phyloP scores from a whole-genome alignment of 1,140 invertebrate genomes.

The Lordiphosa collinella region DNA sequence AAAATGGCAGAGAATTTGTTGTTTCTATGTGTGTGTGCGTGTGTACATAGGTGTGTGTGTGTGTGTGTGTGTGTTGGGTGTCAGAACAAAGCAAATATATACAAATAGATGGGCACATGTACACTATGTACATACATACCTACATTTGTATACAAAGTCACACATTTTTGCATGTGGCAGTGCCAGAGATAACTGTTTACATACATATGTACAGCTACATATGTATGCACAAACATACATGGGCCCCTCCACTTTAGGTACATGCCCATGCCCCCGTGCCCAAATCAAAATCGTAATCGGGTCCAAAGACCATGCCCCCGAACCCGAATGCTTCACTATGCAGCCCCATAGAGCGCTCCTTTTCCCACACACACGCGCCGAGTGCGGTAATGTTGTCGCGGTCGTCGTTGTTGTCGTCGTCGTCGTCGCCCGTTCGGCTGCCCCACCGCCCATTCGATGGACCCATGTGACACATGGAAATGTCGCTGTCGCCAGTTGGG shows the following conservation, averaged over 20 bases:
- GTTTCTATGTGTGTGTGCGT: not conserved
- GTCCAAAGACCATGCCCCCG: not conserved
- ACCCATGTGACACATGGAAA: conserved; percentile 58
- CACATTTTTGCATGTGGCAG: conserved; percentile 7
- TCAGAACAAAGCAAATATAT: conserved; percentile 28
- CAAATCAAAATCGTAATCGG: not conserved
- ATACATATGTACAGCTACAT: not conserved
- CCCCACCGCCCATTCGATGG: conserved; percentile 1
- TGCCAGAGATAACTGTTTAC: conserved; percentile 1
- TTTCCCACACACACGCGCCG: conserved; percentile 43
- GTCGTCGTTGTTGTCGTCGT: conserved; percentile 36
- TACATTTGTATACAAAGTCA: conserved; percentile 7
- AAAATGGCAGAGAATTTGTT: not conserved
- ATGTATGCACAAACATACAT: not conserved
- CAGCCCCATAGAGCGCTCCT: conserved; percentile 33
- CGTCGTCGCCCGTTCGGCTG: not conserved
- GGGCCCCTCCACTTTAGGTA: not conserved
- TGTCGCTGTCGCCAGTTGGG: conserved; percentile 41
- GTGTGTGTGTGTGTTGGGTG: conserved; percentile 20
- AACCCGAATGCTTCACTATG: not conserved
- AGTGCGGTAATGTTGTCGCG: conserved; percentile 44
- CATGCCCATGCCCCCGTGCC: conserved; percentile 1
- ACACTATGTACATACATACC: conserved; percentile 2
- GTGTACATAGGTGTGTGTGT: conserved; percentile 1
- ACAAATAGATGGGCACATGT: conserved; percentile 4